These are phyloP conservation scores for Caradrina clavipalpis DNA, from an alignment of 2,888 invertebrate genomes.

Conservation along the genomic window DNA sequence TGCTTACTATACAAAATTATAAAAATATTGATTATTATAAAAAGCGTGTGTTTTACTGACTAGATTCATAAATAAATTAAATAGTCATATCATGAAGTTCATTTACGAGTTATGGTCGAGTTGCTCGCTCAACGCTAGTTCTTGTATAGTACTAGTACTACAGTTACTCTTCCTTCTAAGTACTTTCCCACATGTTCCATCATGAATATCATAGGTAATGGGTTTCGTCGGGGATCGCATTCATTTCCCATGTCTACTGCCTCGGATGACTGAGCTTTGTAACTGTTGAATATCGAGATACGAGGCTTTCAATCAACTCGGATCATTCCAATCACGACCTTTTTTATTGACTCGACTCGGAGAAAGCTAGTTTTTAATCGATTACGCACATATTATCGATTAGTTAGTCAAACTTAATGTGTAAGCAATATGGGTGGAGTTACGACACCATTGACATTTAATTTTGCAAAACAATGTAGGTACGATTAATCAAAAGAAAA, in stretches of 20 bases:
- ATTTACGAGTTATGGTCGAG: background rate
- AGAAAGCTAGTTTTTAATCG: constrained; percentile 59
- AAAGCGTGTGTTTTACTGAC: background rate
- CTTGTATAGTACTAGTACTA: constrained; percentile 38
- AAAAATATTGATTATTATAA: too few species aligned
- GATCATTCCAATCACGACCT: constrained; percentile 36
- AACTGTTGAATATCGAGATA: constrained; percentile 70
- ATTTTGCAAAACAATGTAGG: constrained; percentile 28
- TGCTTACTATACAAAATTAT: too few species aligned
- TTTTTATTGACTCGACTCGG: constrained; percentile 31
- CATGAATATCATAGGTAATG: constrained; percentile 51
- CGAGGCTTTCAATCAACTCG: constrained; percentile 60
- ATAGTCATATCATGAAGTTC: background rate
- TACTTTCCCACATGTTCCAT: constrained; percentile 42
- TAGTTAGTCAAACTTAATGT: constrained; percentile 30
- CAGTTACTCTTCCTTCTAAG: constrained; percentile 33
- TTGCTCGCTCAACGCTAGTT: background rate
- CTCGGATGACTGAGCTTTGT: constrained; percentile 74
- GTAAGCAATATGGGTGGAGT: constrained; percentile 44
- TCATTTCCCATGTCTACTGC: constrained; percentile 77
- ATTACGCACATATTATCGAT: constrained; percentile 47
- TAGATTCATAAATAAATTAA: background rate
- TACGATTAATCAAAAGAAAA: constrained; percentile 25
- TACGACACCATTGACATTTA: constrained; percentile 48
- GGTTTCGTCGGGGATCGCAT: constrained; percentile 61